Conservation (phyloP, 2,888 invertebrate species). For the Crepidodera aurea region DNA sequence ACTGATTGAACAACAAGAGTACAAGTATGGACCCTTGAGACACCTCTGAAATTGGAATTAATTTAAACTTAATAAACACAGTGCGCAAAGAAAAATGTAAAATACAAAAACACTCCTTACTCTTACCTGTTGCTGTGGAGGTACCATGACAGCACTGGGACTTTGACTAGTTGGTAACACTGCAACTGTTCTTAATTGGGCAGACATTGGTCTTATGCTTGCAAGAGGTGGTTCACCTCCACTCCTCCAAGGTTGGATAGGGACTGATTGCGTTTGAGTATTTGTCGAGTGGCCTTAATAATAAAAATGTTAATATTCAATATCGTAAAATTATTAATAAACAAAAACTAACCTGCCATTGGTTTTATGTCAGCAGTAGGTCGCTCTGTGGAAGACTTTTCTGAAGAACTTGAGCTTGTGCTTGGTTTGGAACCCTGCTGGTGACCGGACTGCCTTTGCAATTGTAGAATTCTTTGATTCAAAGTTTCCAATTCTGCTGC, state of each 20-base stretch:
- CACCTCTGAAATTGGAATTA: too few species aligned
- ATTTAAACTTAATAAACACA: too few species aligned
- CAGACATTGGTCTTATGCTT: slow-evolving; percentile 90
- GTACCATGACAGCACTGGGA: slow-evolving; percentile 66
- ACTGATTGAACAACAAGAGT: too few species aligned
- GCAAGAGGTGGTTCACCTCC: slow-evolving; percentile 87
- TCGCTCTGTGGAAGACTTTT: slow-evolving; percentile 67
- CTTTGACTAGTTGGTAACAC: slow-evolving; percentile 80
- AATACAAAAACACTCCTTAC: too few species aligned
- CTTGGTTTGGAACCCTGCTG: slow-evolving; percentile 75
- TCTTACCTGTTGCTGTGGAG: slow-evolving; percentile 68
- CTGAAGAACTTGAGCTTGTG: slow-evolving; percentile 70
- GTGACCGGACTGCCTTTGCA: slow-evolving; percentile 65
- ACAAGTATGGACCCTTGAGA: too few species aligned
- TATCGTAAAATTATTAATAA: neutral
- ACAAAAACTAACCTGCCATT: slow-evolving; percentile 74
- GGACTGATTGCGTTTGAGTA: slow-evolving; percentile 64
- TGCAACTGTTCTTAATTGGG: slow-evolving; percentile 69
- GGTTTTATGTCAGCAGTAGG: slow-evolving; percentile 94
- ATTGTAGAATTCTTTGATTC: slow-evolving; percentile 67
- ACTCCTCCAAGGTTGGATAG: slow-evolving; percentile 71
- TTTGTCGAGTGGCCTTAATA: slow-evolving; percentile 57
- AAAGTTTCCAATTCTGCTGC: slow-evolving; percentile 74
- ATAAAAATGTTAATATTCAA: neutral
- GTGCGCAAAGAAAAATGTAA: too few species aligned